These are phyloP conservation scores for Candoia aspera DNA, from an alignment of 2,113 vertebrate genomes.

Conservation along the genomic window DNA sequence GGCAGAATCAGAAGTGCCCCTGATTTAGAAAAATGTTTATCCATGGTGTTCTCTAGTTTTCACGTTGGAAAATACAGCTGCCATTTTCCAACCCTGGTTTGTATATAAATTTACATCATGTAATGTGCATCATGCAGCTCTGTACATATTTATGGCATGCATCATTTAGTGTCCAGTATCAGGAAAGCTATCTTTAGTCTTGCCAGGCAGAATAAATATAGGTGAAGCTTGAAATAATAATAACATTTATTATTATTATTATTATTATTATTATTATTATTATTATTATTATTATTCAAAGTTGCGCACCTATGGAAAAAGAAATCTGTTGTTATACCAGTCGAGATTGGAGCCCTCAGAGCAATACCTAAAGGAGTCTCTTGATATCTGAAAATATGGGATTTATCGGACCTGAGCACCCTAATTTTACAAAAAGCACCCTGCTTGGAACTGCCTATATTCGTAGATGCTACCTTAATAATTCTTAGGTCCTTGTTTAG, in stretches of 20 bases:
- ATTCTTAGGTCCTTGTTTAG: not conserved
- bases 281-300: too few relatives aligned
- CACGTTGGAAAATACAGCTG: not conserved
- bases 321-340: not conserved
- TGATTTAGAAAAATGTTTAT: too few relatives aligned
- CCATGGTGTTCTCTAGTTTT: too few relatives aligned
- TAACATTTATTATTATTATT: too few relatives aligned
- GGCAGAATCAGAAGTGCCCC: too few relatives aligned
- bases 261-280: too few relatives aligned
- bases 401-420: not conserved
- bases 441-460: not conserved
- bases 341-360: not conserved
- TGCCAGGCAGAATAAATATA: not conserved
- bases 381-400: not conserved
- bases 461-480: not conserved
- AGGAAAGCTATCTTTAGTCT: not conserved
- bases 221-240: not conserved
- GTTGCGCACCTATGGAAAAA: not conserved
- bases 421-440: too few relatives aligned
- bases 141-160: too few relatives aligned
- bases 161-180: not conserved
- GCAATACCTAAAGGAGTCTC: not conserved
- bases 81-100: too few relatives aligned
- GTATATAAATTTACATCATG: not conserved
- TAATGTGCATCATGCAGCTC: not conserved